Percentiles rank a stretch among this genome's conserved stretches.
Evolutionary conservation across 2,888 invertebrate species (phyloP).

Genomic region (Chrysopilus asiliformis): DNA sequence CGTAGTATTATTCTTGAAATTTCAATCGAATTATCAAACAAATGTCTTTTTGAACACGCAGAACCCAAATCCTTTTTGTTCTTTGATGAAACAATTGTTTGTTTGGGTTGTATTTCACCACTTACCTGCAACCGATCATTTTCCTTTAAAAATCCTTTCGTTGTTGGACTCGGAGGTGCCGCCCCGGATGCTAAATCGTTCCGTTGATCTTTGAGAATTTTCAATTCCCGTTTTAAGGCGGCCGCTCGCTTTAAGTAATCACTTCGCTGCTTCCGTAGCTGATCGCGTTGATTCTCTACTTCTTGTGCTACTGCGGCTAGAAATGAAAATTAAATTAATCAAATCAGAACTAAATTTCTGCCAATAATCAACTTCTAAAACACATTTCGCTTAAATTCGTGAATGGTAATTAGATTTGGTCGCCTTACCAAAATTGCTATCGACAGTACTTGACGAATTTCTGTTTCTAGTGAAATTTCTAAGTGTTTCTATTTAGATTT

Average conservation of each 20-base stretch:
- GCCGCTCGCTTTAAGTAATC: conserved; percentile 65
- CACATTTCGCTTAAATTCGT: not conserved
- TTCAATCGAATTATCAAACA: too few relatives aligned
- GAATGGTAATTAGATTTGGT: too few relatives aligned
- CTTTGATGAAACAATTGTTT: too few relatives aligned
- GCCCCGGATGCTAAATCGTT: conserved; percentile 55
- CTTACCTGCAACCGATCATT: conserved; percentile 74
- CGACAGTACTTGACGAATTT: too few relatives aligned
- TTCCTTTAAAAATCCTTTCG: conserved; percentile 64
- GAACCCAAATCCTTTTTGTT: too few relatives aligned
- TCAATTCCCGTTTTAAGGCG: conserved; percentile 62
- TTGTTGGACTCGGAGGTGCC: conserved; percentile 59
- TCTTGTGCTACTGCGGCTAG: conserved; percentile 61
- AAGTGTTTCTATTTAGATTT: not conserved
- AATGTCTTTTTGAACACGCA: too few relatives aligned
- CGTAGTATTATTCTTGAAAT: too few relatives aligned
- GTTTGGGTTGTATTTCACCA: conserved; percentile 7
- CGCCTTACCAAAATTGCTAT: too few relatives aligned
- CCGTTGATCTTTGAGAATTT: conserved; percentile 63
- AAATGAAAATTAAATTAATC: conserved; percentile 6
- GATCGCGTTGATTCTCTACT: conserved; percentile 68
- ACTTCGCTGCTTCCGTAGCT: conserved; percentile 64
- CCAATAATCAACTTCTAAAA: not conserved
- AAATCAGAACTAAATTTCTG: not conserved
- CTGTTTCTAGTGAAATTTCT: not conserved